These are phyloP conservation scores for Amaurobius ferox DNA, from an alignment of 2,888 invertebrate genomes.

Conservation along the genomic window DNA sequence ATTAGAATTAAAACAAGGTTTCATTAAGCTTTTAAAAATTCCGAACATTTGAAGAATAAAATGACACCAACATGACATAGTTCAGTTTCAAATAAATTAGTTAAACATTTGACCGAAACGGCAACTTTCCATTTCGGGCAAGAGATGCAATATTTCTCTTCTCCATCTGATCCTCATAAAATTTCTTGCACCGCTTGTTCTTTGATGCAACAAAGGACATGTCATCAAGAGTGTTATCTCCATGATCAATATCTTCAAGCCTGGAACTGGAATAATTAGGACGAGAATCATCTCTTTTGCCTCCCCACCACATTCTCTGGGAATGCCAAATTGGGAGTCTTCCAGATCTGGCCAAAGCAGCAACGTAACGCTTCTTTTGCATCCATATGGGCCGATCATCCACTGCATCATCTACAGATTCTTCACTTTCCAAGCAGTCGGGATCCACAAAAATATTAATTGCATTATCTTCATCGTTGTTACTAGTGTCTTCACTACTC, in stretches of 20 bases:
- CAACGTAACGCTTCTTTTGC: constrained; percentile 61
- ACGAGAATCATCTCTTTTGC: constrained; percentile 48
- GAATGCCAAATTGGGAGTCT: constrained; percentile 65
- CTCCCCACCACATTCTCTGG: constrained; percentile 61
- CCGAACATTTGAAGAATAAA: neutral
- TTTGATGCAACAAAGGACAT: neutral
- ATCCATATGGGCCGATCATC: constrained; percentile 17
- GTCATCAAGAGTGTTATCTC: constrained; percentile 25
- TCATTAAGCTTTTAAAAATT: neutral
- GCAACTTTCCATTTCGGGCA: constrained; percentile 56
- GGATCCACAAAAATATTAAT: constrained; percentile 17
- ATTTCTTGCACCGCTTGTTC: constrained; percentile 43
- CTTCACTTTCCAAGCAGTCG: constrained; percentile 27
- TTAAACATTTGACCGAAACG: neutral
- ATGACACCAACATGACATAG: neutral
- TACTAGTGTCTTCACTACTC: constrained; percentile 20
- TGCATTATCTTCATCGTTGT: constrained; percentile 26
- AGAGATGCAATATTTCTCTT: constrained; percentile 45
- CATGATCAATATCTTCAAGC: neutral
- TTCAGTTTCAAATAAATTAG: neutral
- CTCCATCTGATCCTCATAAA: neutral
- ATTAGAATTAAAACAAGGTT: neutral
- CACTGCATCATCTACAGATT: neutral
- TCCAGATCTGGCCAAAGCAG: constrained; percentile 67
- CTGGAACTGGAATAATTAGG: constrained; percentile 30